Conservation (phyloP, 2,113 vertebrate genomes). For the Capreolus pygargus region DNA sequence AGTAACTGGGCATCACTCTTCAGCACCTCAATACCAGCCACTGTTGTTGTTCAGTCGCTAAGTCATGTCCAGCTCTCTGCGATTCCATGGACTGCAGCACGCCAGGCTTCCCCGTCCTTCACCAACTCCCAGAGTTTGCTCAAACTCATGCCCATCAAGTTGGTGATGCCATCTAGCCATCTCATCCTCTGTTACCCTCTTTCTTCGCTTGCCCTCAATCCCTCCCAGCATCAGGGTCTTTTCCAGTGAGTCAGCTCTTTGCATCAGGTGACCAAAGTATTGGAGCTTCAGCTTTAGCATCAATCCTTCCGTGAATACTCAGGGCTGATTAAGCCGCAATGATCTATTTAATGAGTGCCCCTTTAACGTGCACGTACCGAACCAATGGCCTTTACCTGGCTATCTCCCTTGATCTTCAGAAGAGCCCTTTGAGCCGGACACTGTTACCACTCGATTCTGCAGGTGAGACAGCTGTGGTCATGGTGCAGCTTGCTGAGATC, state of each 20-base stretch:
- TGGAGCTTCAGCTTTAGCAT: neutral
- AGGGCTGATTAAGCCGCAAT: neutral
- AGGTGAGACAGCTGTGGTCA: neutral
- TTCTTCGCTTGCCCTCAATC: neutral
- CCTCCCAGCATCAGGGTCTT: neutral
- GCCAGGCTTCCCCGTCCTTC: neutral
- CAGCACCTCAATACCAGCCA: neutral
- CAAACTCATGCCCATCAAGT: neutral
- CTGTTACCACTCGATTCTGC: neutral
- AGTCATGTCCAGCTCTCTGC: neutral
- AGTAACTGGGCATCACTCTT: neutral
- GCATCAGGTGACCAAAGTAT: neutral
- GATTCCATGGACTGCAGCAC: neutral
- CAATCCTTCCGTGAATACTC: neutral
- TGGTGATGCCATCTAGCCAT: neutral
- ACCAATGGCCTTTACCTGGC: neutral
- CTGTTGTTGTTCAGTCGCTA: neutral
- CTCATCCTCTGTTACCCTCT: neutral
- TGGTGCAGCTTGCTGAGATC: neutral
- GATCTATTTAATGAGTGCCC: neutral
- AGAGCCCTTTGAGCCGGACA: neutral
- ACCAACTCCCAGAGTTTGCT: neutral
- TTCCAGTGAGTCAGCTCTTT: neutral
- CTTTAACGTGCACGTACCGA: neutral
- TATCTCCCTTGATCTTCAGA: neutral